Evolutionary conservation across 2,888 invertebrate genomes (phyloP), one percentile per base, ranked within the genome.

Genomic region (Patella depressa): DNA sequence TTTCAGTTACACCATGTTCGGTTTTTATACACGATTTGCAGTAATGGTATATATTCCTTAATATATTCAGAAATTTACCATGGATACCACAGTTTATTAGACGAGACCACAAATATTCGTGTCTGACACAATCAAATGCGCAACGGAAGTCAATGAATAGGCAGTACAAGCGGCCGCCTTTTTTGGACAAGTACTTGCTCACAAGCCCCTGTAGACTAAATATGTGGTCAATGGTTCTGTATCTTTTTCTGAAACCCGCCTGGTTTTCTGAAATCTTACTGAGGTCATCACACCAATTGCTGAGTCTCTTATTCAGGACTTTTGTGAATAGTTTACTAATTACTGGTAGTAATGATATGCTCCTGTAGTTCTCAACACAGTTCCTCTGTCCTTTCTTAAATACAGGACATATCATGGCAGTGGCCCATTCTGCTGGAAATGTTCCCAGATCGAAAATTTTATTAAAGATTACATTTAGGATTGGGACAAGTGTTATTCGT

Each of bases 301-400:
- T 9, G 19, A 7, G 19, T 65, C 65, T 65, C 11, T 65, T 65
- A 24, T 65, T 19, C 9, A 65, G 65, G 9, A 65, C 65, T n/a
- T 65, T 65, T 19, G 65, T 65, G 19, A n/a, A 65, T n/a, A 65
- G 65, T 65, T 65, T 65, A 24, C 65, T 65, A 65, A 65, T 24
- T 19, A 19, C 65, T 11, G 65, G 65, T 24, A 65, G 65, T 65
- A 65, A 14, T n/a, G 65, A 65, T n/a, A 65, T 65, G 24, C 65
- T 4, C 24, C 65, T 65, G 24, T 65, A 65, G 14, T 65, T 65
- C 9, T 65, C 65, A 7, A 65, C 65, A 65, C 14, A 65, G 14
- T 65, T 65, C 19, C 65, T n/a, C 2, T n/a, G 65, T 11, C 65
- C 19, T 65, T 65, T 65, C 24, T 65, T 65, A 29, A 19, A 11